phyloP scores from a whole-genome alignment of 2,888 invertebrate species.

The Amphipyra berbera region DNA sequence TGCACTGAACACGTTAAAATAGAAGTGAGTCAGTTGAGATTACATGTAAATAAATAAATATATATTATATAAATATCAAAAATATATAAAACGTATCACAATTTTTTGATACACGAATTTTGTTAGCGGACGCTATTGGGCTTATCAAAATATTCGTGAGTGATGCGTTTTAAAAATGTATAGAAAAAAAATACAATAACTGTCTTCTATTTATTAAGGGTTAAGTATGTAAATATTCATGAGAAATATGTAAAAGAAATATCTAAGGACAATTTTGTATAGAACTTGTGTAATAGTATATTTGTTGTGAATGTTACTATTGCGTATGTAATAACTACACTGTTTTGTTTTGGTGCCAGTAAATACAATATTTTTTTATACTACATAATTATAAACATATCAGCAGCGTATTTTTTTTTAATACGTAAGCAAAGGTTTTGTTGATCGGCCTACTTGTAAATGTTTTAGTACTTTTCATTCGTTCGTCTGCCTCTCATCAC shows the following conservation, averaged over 20 bases:
- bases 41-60: conserved; percentile 64
- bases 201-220: conserved; percentile 74
- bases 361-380: conserved; percentile 49
- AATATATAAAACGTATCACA: conserved; percentile 61
- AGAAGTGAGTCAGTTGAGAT: conserved; percentile 66
- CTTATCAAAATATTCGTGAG: conserved; percentile 47
- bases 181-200: conserved; percentile 64
- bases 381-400: conserved; percentile 54
- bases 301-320: conserved; percentile 78
- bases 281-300: conserved; percentile 73
- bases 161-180: conserved; percentile 67
- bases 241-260: conserved; percentile 64
- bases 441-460: conserved; percentile 53
- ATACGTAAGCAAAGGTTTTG: conserved; percentile 48
- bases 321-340: conserved; percentile 44
- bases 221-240: conserved; percentile 83
- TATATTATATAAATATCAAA: conserved; percentile 59
- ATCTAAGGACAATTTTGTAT: conserved; percentile 83
- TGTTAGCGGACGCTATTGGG: conserved; percentile 26
- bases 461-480: conserved; percentile 38
- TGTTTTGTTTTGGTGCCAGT: conserved; percentile 72
- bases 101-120: conserved; percentile 44
- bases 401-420: conserved; percentile 57
- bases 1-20: conserved; percentile 54
- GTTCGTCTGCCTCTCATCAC: conserved; percentile 48